These are phyloP conservation scores for Hippopotamyrus pictus DNA, from an alignment of 2,797 vertebrate genomes.

Conservation along the genomic window DNA sequence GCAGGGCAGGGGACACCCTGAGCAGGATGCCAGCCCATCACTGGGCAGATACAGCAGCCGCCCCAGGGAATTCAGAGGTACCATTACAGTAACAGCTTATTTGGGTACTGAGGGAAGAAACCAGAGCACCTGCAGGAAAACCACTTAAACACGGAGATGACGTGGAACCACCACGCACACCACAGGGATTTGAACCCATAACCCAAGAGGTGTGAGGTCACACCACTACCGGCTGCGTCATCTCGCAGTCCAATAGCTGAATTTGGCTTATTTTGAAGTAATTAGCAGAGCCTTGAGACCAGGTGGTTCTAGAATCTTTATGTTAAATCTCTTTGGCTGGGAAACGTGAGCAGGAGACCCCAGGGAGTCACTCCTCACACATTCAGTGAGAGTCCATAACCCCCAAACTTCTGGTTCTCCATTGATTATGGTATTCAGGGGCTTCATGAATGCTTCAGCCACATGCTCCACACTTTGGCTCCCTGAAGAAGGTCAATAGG, in stretches of 20 bases:
- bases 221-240: not conserved
- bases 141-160: not conserved
- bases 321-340: not conserved
- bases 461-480: not conserved
- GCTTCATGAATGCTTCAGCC: not conserved
- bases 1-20: not conserved
- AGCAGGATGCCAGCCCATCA: not conserved
- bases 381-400: not conserved
- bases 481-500: not conserved
- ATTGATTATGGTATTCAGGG: not conserved
- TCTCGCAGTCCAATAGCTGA: not conserved
- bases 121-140: not conserved
- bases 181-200: not conserved
- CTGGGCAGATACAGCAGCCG: not conserved
- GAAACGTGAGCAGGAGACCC: not conserved
- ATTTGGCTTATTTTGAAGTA: not conserved
- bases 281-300: not conserved
- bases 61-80: not conserved
- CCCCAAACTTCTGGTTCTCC: not conserved
- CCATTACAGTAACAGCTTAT: not conserved
- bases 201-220: not conserved
- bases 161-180: not conserved
- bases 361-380: not conserved
- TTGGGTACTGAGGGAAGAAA: not conserved
- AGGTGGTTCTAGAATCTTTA: not conserved